Percentiles rank a stretch among this genome's conserved stretches.
phyloP scores from a whole-genome alignment of 2,797 vertebrate genomes.

The Oryzias sinensis region DNA sequence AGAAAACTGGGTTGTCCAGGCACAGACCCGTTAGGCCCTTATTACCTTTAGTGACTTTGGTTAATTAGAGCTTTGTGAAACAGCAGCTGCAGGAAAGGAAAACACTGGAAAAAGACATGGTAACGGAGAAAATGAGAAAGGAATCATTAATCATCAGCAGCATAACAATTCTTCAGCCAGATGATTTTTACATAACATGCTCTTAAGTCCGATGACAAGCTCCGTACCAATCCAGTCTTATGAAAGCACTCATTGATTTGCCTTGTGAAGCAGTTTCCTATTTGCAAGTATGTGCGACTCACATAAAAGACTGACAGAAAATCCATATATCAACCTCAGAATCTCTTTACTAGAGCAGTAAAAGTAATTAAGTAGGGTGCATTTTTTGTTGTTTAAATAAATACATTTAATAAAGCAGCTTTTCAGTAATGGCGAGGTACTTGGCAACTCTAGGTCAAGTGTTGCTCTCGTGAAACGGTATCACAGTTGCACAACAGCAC shows the following conservation, averaged over 20 bases:
- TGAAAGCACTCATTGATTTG: constrained; percentile 4
- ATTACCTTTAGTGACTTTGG: constrained; percentile 66
- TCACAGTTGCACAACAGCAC: constrained; percentile 3
- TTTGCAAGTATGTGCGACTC: neutral
- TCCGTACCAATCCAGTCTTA: constrained; percentile 4
- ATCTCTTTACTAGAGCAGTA: neutral
- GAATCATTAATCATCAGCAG: constrained; percentile 35
- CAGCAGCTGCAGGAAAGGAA: constrained; percentile 43
- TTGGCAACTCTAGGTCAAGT: constrained; percentile 24
- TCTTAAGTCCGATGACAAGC: constrained; percentile 9
- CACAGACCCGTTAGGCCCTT: constrained; percentile 45
- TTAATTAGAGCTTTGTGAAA: constrained; percentile 66
- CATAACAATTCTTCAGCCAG: constrained; percentile 25
- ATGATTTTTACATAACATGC: constrained; percentile 13
- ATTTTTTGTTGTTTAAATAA: neutral
- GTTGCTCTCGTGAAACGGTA: constrained; percentile 19
- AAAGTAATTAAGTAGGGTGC: neutral
- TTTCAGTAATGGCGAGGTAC: constrained; percentile 10
- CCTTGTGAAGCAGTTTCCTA: constrained; percentile 2
- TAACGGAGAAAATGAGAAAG: neutral
- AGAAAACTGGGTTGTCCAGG: constrained; percentile 51
- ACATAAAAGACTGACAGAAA: neutral
- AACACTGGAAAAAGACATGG: constrained; percentile 6
- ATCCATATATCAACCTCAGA: neutral
- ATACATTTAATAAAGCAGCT: neutral